Evolutionary conservation across 2,888 invertebrate genomes (phyloP).

Genomic region (Plebejus argus): DNA sequence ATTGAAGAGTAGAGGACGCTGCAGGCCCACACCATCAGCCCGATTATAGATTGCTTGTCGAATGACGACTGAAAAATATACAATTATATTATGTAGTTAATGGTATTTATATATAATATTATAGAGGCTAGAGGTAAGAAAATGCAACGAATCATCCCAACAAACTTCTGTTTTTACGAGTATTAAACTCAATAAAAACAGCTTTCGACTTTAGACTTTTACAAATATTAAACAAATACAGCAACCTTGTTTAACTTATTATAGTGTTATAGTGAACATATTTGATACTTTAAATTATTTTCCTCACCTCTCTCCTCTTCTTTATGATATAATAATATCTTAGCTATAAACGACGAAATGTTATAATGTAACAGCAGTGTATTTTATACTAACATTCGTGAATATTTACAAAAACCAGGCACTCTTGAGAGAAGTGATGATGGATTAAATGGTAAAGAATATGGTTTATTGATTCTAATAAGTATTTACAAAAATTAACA

Average conservation of each 20-base stretch:
- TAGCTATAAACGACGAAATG: neutral
- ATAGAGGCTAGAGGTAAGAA: neutral
- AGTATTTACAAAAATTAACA: neutral
- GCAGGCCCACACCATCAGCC: constrained; percentile 95
- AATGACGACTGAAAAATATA: constrained; percentile 77
- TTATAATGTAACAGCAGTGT: neutral
- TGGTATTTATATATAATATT: neutral
- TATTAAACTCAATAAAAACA: neutral
- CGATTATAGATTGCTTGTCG: constrained; percentile 95
- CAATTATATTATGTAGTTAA: neutral
- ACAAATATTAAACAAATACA: no score
- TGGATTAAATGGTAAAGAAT: neutral
- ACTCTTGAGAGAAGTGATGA: neutral
- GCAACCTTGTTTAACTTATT: no score
- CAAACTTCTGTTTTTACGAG: no score
- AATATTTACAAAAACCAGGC: neutral
- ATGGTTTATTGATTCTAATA: neutral
- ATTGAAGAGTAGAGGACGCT: constrained; percentile 98
- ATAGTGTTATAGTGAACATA: neutral
- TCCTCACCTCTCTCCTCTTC: neutral
- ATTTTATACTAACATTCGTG: neutral
- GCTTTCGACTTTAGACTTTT: no score
- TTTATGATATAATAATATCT: neutral
- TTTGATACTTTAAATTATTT: neutral
- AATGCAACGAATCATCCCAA: neutral